Conservation (phyloP, 2,113 vertebrate genomes). For the Ptilorrhoa leucosticta region DNA sequence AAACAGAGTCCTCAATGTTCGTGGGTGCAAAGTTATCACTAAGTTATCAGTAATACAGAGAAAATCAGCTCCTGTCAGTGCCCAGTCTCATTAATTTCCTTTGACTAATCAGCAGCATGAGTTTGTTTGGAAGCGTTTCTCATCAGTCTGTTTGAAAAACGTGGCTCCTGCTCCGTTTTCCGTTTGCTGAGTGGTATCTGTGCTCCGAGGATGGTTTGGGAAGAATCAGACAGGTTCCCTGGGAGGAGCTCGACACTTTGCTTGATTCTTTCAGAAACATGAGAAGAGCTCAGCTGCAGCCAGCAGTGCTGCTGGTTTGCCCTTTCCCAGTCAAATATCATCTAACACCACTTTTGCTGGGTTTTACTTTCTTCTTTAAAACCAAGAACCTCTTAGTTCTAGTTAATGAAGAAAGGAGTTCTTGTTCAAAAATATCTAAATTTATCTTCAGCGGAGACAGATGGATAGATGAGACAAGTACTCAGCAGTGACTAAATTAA, state of each 20-base stretch:
- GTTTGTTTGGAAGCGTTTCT: conserved; percentile 27
- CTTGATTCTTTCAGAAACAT: background rate
- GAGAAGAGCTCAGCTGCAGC: background rate
- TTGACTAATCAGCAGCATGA: conserved; percentile 43
- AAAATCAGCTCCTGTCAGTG: background rate
- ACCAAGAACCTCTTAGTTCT: background rate
- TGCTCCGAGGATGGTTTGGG: background rate
- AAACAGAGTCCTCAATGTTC: background rate
- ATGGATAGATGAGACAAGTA: background rate
- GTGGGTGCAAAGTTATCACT: background rate
- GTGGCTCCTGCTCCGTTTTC: conserved; percentile 13
- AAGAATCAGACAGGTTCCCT: background rate
- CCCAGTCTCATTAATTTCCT: conserved; percentile 5
- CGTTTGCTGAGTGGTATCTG: background rate
- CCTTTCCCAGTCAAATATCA: background rate
- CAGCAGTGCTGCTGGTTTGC: background rate
- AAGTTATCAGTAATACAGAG: background rate
- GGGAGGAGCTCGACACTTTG: background rate
- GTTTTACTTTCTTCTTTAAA: background rate
- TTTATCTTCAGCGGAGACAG: background rate
- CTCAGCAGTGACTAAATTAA: background rate
- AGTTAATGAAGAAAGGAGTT: background rate
- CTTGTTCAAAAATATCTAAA: background rate
- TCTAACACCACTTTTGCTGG: background rate
- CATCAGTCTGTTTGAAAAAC: conserved; percentile 31